Evolutionary conservation across 1,140 invertebrate genomes (phyloP), one percentile per base, ranked within the genome.

Genomic region (Drosophila virilis): DNA sequence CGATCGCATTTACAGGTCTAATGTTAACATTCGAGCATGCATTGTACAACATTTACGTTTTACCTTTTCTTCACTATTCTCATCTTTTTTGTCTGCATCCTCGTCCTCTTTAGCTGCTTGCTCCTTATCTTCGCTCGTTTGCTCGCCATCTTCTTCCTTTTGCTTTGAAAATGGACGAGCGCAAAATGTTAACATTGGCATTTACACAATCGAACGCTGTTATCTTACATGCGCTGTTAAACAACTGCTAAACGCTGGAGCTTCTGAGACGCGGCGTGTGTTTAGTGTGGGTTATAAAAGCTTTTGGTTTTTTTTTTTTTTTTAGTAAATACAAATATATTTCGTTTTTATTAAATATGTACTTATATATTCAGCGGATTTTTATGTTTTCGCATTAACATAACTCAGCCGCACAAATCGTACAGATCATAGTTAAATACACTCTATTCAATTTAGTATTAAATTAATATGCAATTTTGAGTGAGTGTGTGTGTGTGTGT

Each of bases 261-360:
- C 9, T 51, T 42, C 13, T 1, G 8, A 40, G n/a, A 40, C n/a
- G 40, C 45, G 8, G 8, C 54, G 45, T 10, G 43, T 50, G 43
- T 62, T 65, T 57, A 70, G 62, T 45, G 10, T 72, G 70, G 72
- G 80, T 86, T 79, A 86, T 48, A 50, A 88, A 86, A 86, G 80
- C 82, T 73, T 42, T 48, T 55, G 9, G 17, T 17, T 0, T 2
- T 22, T 22, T 51, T 6, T 22, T 51, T 6, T 13, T 72, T 85
- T 85, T 84, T 79, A 88, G 83, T 86, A 79, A 82, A 83, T 86
- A 86, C 79, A 86, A 86, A 86, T 88, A 86, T 86, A 83, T 83
- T 88, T 86, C 65, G 48, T 72, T 69, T 69, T 85, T 54, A 59
- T 64, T 69, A 69, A 64, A 60, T 59, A 73, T 67, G 48, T 74